phyloP scores from a whole-genome alignment of 2,797 vertebrate species.

The Borostomias antarcticus region DNA sequence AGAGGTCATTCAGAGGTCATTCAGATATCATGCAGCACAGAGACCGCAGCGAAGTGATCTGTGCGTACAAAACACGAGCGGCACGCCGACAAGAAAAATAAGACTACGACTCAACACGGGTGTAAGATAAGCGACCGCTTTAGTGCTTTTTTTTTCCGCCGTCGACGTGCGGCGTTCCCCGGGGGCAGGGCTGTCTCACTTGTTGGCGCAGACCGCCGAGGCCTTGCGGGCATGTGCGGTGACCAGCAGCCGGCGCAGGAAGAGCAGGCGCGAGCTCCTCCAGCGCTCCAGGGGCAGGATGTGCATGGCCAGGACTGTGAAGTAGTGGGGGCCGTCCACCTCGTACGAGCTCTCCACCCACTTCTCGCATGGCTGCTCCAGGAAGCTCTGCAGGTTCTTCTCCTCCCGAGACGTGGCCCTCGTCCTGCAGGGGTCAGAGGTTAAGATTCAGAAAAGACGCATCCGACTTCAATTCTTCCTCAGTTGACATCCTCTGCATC shows the following conservation, averaged over 20 bases:
- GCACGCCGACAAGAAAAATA: background rate
- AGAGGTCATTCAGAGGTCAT: background rate
- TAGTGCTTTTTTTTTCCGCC: too few relatives aligned
- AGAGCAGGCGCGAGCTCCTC: slow-evolving; percentile 83
- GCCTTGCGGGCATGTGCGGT: slow-evolving; percentile 86
- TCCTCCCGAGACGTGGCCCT: slow-evolving; percentile 95
- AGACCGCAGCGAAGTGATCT: too few relatives aligned
- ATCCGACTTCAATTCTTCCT: too few relatives aligned
- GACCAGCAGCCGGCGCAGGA: slow-evolving; percentile 88
- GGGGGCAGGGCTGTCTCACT: slow-evolving; percentile 71
- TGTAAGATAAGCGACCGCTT: too few relatives aligned
- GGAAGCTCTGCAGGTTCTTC: slow-evolving; percentile 95
- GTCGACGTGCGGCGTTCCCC: too few relatives aligned
- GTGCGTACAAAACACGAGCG: background rate
- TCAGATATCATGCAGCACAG: background rate
- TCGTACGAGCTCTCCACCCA: slow-evolving; percentile 97
- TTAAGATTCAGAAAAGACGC: background rate
- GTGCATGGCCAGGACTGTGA: slow-evolving; percentile 91
- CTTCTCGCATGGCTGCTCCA: slow-evolving; percentile 96
- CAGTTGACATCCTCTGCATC: too few relatives aligned
- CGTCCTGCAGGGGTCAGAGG: slow-evolving; percentile 71
- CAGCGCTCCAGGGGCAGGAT: slow-evolving; percentile 90
- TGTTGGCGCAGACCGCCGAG: slow-evolving; percentile 86
- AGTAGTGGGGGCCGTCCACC: slow-evolving; percentile 97
- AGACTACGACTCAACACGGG: too few relatives aligned